A percentile compares a stretch with the other conserved stretches of the same genome.
These are phyloP conservation scores for Eretmochelys imbricata DNA, from an alignment of 2,113 vertebrate genomes.

Conservation along the genomic window DNA sequence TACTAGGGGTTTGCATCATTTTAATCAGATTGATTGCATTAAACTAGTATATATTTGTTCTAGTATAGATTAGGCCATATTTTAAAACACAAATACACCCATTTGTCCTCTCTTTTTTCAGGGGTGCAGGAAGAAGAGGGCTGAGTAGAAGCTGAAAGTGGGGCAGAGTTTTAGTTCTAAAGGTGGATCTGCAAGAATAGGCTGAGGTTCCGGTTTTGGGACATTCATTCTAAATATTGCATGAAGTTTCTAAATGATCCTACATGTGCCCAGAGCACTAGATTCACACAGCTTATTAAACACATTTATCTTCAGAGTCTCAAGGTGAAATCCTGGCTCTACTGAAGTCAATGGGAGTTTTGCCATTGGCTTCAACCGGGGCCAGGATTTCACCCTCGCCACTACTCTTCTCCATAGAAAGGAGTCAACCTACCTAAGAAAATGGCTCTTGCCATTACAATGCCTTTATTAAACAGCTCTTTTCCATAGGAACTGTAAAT, in stretches of 20 bases:
- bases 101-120: not conserved
- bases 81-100: not conserved
- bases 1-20: not conserved
- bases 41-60: not conserved
- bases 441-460: not conserved
- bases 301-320: not conserved
- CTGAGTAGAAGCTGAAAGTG: not conserved
- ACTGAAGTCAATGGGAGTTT: not conserved
- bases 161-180: fast-evolving
- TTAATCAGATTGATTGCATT: not conserved
- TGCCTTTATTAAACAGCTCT: not conserved
- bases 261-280: not conserved
- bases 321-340: not conserved
- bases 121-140: not conserved
- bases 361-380: not conserved
- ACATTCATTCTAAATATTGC: not conserved
- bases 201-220: not conserved
- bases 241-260: not conserved
- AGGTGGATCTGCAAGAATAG: not conserved
- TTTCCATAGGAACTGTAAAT: not conserved
- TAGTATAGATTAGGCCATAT: not conserved
- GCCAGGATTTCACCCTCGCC: not conserved
- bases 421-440: not conserved
- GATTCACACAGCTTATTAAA: not conserved
- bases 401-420: not conserved